phyloP scores from a whole-genome alignment of 2,113 vertebrate species.

The Plectropomus leopardus region DNA sequence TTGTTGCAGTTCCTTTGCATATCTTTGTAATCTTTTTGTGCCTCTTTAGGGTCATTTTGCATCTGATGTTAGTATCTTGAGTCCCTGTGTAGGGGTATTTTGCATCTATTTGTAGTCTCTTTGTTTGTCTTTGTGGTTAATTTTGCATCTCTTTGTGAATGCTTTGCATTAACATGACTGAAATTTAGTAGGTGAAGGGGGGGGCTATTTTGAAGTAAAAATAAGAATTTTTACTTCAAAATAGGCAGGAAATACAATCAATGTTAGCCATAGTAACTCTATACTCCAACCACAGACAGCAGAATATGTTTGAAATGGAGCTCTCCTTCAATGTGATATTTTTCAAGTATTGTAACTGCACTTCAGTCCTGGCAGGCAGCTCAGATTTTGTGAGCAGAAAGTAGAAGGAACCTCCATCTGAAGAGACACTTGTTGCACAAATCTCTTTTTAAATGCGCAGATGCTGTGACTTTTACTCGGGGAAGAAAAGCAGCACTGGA shows the following conservation, averaged over 20 bases:
- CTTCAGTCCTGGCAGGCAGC: neutral
- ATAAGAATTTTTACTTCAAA: no score
- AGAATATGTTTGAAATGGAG: neutral
- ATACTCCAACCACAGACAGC: neutral
- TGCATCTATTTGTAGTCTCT: no score
- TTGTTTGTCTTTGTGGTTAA: no score
- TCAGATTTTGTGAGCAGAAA: neutral
- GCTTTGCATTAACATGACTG: no score
- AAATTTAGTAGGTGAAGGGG: no score
- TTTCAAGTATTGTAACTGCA: neutral
- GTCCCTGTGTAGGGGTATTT: no score
- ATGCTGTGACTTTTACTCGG: neutral
- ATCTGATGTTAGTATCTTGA: no score
- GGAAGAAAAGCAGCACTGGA: neutral
- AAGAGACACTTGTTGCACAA: constrained; percentile 15
- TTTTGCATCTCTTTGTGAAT: no score
- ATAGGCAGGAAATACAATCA: neutral
- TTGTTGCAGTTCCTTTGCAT: no score
- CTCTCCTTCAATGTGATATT: neutral
- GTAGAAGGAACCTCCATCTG: neutral
- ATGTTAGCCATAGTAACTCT: neutral
- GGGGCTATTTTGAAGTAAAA: no score
- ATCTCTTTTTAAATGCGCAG: neutral
- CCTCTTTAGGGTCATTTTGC: no score
- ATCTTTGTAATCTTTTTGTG: no score